Evolutionary conservation across 2,888 invertebrate genomes (phyloP), one percentile per base, ranked within the genome.

Genomic region (Exephanes ischioxanthus): DNA sequence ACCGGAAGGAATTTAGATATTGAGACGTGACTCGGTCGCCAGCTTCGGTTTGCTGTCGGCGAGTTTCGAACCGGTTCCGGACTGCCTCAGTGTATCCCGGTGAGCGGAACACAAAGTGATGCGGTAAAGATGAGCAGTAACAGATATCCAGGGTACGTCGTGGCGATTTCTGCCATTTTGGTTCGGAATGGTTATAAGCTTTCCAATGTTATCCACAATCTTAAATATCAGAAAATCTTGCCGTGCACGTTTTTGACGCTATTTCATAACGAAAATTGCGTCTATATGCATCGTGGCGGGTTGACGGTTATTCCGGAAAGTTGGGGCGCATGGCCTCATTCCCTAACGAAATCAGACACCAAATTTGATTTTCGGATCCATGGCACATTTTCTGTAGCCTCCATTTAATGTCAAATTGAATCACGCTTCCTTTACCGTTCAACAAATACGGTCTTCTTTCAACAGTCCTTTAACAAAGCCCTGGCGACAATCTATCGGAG

Each of bases 1-100:
- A 71, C 45, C 71, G 71, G 63, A 67, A 80, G 84, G 84, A 84
- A 84, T 84, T 84, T 67, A 33, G 66, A 80, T 66, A 71, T 80
- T 76, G 76, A 80, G 33, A 55, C 48, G 71, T 41, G 30, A 66
- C 55, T 63, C 71, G 19, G 67, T 73, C 37, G 33, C 51, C 33
- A 41, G 51, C 48, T 66, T 53, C 70, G 53, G 51, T 14, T 58
- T 53, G 33, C 63, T 63, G 19, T 53, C 63, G 37, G 6, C 41
- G 41, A 19, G 66, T 19, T n/a, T 11, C 14, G 16, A 14, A 16
- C 61, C 16, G 16, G 6, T 16, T 33, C 16, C 5, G 16, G 30
- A 6, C 26, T 30, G 14, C 26, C 4, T 5, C 14, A n/a, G 6
- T 26, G 11, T 5, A 26, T 30, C 14, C 0, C 16, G 16, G 16